phyloP scores from a whole-genome alignment of 2,113 vertebrate species.

The Amphiprion ocellaris region DNA sequence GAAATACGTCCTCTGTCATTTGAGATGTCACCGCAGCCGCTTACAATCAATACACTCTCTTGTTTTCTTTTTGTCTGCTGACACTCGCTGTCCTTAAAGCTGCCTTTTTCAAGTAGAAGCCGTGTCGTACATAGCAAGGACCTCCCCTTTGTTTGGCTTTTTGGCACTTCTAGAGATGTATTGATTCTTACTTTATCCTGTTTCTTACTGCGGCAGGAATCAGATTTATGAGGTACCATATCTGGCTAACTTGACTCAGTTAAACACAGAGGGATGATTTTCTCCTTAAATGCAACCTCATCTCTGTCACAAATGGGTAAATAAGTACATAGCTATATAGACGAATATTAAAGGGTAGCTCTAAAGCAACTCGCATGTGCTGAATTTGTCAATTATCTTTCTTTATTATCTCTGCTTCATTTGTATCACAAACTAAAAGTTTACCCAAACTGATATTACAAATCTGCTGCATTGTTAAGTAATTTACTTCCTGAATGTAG shows the following conservation, averaged over 20 bases:
- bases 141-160: constrained; percentile 38
- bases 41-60: constrained; percentile 24
- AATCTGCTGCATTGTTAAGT: too few species aligned
- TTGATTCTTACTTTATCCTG: constrained; percentile 34
- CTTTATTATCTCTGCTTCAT: too few species aligned
- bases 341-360: too few species aligned
- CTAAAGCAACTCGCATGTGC: too few species aligned
- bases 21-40: background rate
- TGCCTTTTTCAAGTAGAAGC: constrained; percentile 1
- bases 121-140: background rate
- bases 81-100: background rate
- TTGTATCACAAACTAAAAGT: too few species aligned
- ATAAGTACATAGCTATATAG: too few species aligned
- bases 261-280: background rate
- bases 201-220: constrained; percentile 35
- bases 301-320: background rate
- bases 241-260: background rate
- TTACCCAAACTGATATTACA: too few species aligned
- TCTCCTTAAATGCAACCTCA: background rate
- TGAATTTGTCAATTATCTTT: too few species aligned
- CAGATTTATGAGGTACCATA: background rate
- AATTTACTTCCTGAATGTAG: too few species aligned
- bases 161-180: background rate
- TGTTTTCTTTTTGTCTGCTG: constrained; percentile 34
- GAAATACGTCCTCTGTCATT: constrained; percentile 24